Evolutionary conservation across 2,797 vertebrate genomes (phyloP), one percentile per base, ranked within the genome.

Genomic region (Streptopelia turtur): DNA sequence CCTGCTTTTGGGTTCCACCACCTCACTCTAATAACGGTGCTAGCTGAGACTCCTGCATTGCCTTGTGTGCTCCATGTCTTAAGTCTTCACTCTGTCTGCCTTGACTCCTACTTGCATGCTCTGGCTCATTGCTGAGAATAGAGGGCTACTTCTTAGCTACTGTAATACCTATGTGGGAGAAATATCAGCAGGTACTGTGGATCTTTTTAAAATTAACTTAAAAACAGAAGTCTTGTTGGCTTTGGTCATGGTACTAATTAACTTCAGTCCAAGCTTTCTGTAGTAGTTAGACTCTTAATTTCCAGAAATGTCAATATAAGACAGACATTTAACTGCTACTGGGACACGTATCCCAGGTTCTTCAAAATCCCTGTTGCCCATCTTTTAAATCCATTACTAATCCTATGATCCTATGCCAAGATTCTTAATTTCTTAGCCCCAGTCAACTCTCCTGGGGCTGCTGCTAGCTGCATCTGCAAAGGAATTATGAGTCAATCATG

Each of bases 401-500:
- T 53, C 53, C 31, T 71, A 37, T 37, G 50, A 74, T 50, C 15
- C 55, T 15, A 71, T 28, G 2, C 39, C 4, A 33, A 76, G n/a
- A 90, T 64, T 77, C 52, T 59, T 90, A 35, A 47, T 92, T 91
- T 93, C 33, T 91, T 35, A 70, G 9, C 9, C 10, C n/a, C 5
- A 64, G 9, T 60, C 72, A 81, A 69, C n/a, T 75, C 65, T 94
- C 65, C 69, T 22, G 24, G 13, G 31, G 33, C 27, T 88, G 76
- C 49, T 80, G 72, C 22, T 87, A 90, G 70, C 66, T 83, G 25
- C 66, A 64, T 76, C 77, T 92, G 74, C 57, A 83, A 64, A 74
- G 84, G 43, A 90, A 75, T 60, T 78, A 81, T 86, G 80, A 95
- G 71, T 95, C 82, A 82, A 13, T 77, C 68, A 70, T 80, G 68